Percentiles rank a stretch among this genome's conserved stretches.
phyloP scores from a whole-genome alignment of 2,113 vertebrate genomes.

The Petrocephalus microphthalmus region DNA sequence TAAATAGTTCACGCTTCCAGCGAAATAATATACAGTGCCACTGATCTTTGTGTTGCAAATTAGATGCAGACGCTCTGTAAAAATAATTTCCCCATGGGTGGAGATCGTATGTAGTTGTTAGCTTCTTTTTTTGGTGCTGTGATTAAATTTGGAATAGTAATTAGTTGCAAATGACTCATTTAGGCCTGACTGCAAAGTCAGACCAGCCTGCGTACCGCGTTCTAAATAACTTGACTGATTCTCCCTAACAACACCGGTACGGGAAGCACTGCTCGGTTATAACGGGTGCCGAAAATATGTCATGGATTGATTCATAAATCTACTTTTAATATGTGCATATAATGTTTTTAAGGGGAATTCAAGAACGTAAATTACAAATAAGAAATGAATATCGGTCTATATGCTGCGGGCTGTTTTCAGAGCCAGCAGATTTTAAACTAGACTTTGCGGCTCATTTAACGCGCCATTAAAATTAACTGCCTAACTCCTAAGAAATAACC shows the following conservation, averaged over 20 bases:
- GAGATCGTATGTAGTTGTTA: not conserved
- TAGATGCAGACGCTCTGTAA: not conserved
- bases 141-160: not conserved
- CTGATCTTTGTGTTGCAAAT: not conserved
- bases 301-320: not conserved
- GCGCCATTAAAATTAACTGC: slow-evolving; percentile 64
- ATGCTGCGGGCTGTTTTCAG: not conserved
- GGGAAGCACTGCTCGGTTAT: not conserved
- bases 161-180: not conserved
- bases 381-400: not conserved
- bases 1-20: not conserved
- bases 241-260: not conserved
- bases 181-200: not conserved
- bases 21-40: not conserved
- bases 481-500: slow-evolving; percentile 54
- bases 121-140: not conserved
- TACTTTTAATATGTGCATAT: not conserved
- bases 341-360: not conserved
- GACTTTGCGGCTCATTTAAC: slow-evolving; percentile 58
- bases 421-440: not conserved
- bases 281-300: not conserved
- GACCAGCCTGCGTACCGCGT: not conserved
- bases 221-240: not conserved
- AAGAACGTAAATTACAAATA: not conserved
- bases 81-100: not conserved